Evolutionary conservation across 2,113 vertebrate species (phyloP).

Genomic region (Brachyistius frenatus): DNA sequence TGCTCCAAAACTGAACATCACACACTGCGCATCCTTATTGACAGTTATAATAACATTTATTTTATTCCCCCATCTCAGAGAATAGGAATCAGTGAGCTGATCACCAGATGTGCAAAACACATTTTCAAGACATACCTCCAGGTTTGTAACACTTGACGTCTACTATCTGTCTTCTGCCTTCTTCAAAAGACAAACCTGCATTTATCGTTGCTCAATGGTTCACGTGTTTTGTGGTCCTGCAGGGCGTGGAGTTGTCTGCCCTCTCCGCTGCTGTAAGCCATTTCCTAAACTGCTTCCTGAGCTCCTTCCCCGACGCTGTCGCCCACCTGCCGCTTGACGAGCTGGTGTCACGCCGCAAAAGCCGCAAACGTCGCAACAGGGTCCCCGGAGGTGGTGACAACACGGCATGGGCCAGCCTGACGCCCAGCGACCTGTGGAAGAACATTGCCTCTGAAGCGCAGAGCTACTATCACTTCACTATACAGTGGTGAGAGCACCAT

Average conservation of each 20-base stretch:
- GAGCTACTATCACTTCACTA: constrained; percentile 91
- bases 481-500: constrained; percentile 88
- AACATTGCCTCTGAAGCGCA: constrained; percentile 92
- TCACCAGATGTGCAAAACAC: constrained; percentile 97
- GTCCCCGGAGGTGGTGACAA: constrained; percentile 92
- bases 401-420: constrained; percentile 95
- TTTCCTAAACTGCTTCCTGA: constrained; percentile 98
- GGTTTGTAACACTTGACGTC: constrained; percentile 78
- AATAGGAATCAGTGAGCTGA: constrained; percentile 95
- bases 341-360: constrained; percentile 96
- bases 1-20: background rate
- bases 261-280: constrained; percentile 97
- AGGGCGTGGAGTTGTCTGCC: constrained; percentile 97
- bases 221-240: background rate
- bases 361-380: constrained; percentile 92
- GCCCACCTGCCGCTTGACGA: constrained; percentile 95
- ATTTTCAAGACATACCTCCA: constrained; percentile 99
- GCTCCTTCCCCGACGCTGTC: constrained; percentile 94
- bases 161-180: background rate
- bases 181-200: background rate
- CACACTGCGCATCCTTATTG: no score
- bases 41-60: background rate
- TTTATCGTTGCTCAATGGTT: background rate
- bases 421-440: constrained; percentile 95
- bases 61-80: constrained; percentile 81